A percentile compares a stretch with the other conserved stretches of the same genome.
These are phyloP conservation scores for Metopolophium dirhodum DNA, from an alignment of 1,140 invertebrate genomes.

Conservation along the genomic window DNA sequence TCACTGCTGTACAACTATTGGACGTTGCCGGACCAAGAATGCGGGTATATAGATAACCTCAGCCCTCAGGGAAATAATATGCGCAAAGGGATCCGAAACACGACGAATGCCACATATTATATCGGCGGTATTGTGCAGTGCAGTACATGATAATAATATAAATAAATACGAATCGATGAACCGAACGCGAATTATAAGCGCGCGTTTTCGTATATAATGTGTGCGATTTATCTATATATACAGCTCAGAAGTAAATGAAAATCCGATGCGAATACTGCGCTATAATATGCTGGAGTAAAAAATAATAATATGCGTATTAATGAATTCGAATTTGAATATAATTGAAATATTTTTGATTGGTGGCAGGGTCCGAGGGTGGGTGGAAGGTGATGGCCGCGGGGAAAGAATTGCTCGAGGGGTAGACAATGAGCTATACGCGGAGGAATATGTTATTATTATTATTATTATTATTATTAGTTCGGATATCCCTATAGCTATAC, in stretches of 20 bases:
- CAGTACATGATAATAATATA: neutral
- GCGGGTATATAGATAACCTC: neutral
- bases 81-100: neutral
- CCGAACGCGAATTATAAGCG: neutral
- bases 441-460: constrained; percentile 13
- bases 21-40: neutral
- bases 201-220: neutral
- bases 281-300: neutral
- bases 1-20: neutral
- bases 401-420: neutral
- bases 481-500: neutral
- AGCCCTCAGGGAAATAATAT: neutral
- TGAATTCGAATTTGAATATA: constrained; percentile 8
- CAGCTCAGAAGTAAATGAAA: neutral
- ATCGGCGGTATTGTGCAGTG: neutral
- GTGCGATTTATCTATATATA: neutral
- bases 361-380: neutral
- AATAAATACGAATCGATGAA: neutral
- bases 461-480: neutral
- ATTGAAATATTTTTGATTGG: constrained; percentile 16
- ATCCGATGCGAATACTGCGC: too few species aligned
- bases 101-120: neutral
- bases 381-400: neutral
- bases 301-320: neutral
- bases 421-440: constrained; percentile 10